Conservation (phyloP, 2,113 vertebrate genomes). For the Tautogolabrus adspersus region DNA sequence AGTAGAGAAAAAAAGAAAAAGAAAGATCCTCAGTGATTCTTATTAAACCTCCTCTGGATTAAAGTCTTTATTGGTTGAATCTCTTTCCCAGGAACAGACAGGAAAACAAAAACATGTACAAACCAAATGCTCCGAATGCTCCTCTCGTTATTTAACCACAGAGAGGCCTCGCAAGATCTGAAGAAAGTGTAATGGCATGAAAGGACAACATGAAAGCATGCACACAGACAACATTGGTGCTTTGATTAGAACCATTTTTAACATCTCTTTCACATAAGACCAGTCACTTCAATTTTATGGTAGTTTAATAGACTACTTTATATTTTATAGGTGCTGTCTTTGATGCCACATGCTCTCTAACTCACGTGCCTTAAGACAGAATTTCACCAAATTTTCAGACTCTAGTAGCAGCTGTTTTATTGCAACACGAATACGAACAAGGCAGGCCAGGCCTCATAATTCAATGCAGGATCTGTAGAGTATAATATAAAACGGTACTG, state of each 20-base stretch:
- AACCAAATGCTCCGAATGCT: conserved; percentile 70
- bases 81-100: conserved; percentile 68
- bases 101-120: conserved; percentile 54
- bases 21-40: conserved; percentile 56
- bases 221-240: conserved; percentile 55
- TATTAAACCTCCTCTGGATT: conserved; percentile 72
- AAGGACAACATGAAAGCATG: conserved; percentile 43
- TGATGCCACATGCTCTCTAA: neutral
- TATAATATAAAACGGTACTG: neutral
- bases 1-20: conserved; percentile 28
- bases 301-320: neutral
- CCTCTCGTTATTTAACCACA: conserved; percentile 72
- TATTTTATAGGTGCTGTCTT: neutral
- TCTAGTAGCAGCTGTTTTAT: neutral
- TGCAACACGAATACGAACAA: neutral
- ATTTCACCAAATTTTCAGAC: neutral
- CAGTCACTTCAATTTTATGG: neutral
- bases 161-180: conserved; percentile 31
- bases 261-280: neutral
- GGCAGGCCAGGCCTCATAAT: too few relatives aligned
- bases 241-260: conserved; percentile 34
- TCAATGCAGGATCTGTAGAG: too few relatives aligned
- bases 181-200: conserved; percentile 11
- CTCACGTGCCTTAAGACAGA: neutral
- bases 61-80: conserved; percentile 68